Base-by-base conservation (phyloP, 2,888 invertebrate species). In the Automeris io region DNA sequence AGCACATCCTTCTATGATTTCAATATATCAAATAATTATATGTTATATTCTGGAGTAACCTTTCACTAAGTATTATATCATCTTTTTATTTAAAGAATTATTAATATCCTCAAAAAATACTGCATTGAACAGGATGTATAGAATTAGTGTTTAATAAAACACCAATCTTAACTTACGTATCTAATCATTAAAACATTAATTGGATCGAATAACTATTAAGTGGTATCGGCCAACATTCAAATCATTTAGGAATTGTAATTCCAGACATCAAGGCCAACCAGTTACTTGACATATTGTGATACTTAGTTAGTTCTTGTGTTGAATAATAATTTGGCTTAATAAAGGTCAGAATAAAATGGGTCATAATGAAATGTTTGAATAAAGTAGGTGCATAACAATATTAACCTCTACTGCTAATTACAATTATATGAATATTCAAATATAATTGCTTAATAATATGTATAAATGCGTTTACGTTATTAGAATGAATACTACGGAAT, bases 261-360 rank as follows among this genome's bases (percentile, higher is more conserved):
- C 48, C 47, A 51, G 37, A 46, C 48, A 11, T 47, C 68, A 71
- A 71, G 70, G 71, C 50, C 48, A 47, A 35, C 55, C 39, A 44
- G 59, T 56, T 46, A 47, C 51, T 54, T 54, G 52, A 53, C 55
- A 58, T 62, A 52, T 50, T 47, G 48, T 43, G 54, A 50, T 44
- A 49, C 40, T 45, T 52, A 49, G 46, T 47, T 47, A 25, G 35
- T 8, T 26, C 39, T 43, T 45, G 34, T 41, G 37, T 43, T 46
- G 46, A 56, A 56, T 54, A 38, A 37, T 43, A 42, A 54, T 49
- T 21, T 13, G 3, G 3, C 9, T 43, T 43, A 33, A 39, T 42
- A 55, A 60, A 58, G 54, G 57, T 56, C 47, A 51, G 8, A 12
- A 24, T 22, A 37, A 56, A 51, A 61, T 59, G 46, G 49, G 49